Base-by-base conservation (phyloP, 2,797 vertebrate species). In the Sebastes dallii region DNA sequence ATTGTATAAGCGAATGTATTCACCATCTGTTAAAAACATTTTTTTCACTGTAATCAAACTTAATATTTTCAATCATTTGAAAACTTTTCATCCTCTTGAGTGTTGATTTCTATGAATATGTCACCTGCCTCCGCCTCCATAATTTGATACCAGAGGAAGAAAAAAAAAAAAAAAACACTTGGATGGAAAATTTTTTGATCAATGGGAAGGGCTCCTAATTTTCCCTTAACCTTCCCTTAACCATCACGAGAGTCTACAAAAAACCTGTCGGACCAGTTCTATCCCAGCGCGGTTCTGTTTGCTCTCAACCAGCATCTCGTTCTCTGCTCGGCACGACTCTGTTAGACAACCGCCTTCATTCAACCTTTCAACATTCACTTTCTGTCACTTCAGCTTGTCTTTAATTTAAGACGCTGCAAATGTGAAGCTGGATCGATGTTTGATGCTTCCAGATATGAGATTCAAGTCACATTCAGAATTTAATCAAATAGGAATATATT, bases 251-350 rank as follows among this genome's bases (percentile, higher is more conserved):
- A 81, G 61, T 75, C 42, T 30, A 32, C 8, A 74, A 18, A 61
- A 42, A 92, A 94, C 92, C 91, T 78, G 93, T 90, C 25, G 0
- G 72, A 92, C 91, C 78, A 46, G 92, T 92, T 86, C 34, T 62
- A 3, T 82, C 74, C 82, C 78, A 59, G 62, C 58, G 20, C 66
- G 14, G 72, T 39, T 83, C 39, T 94, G 87, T 94, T 94, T 93
- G 92, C 65, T 90, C 86, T 87, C 73, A 81, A 78, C 70, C 81
- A 76, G 82, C 59, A 58, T 75, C 73, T 77, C 60, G 0, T 13
- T 59, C 3, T 9, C 32, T 20, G 72, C 50, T 75, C 52, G 1
- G 46, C 46, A 11, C 14, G 8, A 58, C 65, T 25, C 64, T 27
- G 46, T 55, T 18, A 55, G 11, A 75, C 32, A n/a, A 59, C 55